Evolutionary conservation across 2,113 vertebrate genomes (phyloP).

Genomic region (Phaethornis superciliosus): DNA sequence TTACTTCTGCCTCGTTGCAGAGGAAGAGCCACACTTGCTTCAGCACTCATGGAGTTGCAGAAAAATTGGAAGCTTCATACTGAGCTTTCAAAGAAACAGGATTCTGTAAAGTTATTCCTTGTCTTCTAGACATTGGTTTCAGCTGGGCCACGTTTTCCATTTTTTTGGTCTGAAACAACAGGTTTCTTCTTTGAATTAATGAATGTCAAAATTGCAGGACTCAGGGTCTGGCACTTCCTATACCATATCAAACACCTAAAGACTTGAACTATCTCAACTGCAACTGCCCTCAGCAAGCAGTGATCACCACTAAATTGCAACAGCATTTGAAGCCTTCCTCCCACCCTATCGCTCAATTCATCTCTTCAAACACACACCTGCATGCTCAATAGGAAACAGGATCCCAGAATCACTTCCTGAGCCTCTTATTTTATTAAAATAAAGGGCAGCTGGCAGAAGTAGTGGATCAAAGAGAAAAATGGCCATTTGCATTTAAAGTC

Average conservation of each 20-base stretch:
- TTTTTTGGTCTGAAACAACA: not conserved
- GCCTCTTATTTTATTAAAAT: not conserved
- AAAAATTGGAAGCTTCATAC: not conserved
- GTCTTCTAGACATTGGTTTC: not conserved
- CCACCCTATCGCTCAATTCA: not conserved
- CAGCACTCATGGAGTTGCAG: not conserved
- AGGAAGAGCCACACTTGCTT: not conserved
- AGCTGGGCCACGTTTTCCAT: not conserved
- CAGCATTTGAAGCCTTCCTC: not conserved
- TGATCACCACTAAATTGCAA: not conserved
- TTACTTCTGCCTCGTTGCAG: not conserved
- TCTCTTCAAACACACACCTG: not conserved
- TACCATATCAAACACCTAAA: not conserved
- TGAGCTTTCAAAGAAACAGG: not conserved
- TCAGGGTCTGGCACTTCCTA: not conserved
- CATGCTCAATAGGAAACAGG: not conserved
- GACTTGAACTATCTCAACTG: not conserved
- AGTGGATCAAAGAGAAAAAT: not conserved
- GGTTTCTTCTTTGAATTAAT: not conserved
- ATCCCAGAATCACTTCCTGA: not conserved
- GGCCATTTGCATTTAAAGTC: not conserved
- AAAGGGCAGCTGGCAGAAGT: not conserved
- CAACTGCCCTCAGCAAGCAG: not conserved
- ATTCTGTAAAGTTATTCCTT: not conserved
- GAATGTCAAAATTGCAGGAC: not conserved